phyloP scores from a whole-genome alignment of 2,888 invertebrate species.

The Polydrusus cervinus region DNA sequence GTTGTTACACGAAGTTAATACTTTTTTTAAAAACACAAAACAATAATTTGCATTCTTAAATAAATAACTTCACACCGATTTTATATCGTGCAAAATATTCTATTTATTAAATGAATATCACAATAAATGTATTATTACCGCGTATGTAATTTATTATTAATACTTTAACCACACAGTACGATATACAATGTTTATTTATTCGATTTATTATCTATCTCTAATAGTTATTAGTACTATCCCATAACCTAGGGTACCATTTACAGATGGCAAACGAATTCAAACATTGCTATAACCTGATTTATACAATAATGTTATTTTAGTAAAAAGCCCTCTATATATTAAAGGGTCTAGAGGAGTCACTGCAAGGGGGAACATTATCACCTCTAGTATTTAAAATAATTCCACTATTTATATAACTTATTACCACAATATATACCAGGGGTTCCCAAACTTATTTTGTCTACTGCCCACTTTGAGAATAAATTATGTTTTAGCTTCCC shows the following conservation, averaged over 20 bases:
- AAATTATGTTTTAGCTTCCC: too few species aligned
- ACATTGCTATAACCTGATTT: slow-evolving; percentile 21
- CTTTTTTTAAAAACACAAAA: too few species aligned
- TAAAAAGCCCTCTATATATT: background rate
- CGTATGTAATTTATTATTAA: slow-evolving; percentile 16
- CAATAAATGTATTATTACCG: slow-evolving; percentile 9
- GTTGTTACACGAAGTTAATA: too few species aligned
- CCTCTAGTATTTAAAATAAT: too few species aligned
- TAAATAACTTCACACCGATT: background rate
- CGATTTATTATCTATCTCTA: slow-evolving; percentile 23
- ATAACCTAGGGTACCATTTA: slow-evolving; percentile 31
- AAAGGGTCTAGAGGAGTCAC: background rate
- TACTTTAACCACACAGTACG: slow-evolving; percentile 10
- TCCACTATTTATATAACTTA: too few species aligned
- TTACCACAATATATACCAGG: too few species aligned
- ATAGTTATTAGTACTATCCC: slow-evolving; percentile 37
- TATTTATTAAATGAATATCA: slow-evolving; percentile 1
- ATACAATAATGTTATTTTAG: slow-evolving; percentile 15
- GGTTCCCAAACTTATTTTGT: too few species aligned
- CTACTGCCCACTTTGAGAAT: too few species aligned
- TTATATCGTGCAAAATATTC: background rate
- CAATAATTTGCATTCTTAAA: background rate
- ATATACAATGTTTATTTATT: slow-evolving; percentile 24
- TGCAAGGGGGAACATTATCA: too few species aligned
- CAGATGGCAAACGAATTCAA: slow-evolving; percentile 21